Conservation (phyloP, 2,113 vertebrate genomes). For the Cyphomyrus discorhynchus region DNA sequence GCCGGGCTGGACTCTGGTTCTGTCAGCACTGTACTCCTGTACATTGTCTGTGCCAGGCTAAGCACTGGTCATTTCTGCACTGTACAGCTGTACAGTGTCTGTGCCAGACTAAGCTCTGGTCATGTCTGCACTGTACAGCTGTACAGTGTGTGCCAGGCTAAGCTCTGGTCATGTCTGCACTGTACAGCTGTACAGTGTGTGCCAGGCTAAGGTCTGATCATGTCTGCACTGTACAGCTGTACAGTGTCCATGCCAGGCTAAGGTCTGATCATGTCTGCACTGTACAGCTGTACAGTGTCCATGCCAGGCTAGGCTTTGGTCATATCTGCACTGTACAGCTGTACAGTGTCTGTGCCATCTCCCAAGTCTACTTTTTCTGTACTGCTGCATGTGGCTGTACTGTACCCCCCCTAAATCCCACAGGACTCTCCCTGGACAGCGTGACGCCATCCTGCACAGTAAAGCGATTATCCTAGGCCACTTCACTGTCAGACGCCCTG, state of each 20-base stretch:
- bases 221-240: not conserved
- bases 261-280: not conserved
- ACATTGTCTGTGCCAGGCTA: no score
- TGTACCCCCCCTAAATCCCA: not conserved
- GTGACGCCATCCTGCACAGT: not conserved
- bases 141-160: not conserved
- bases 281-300: not conserved
- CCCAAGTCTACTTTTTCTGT: not conserved
- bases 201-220: not conserved
- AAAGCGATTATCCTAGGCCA: not conserved
- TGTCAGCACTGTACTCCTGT: not conserved
- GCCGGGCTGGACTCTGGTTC: not conserved
- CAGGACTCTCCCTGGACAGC: not conserved
- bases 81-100: not conserved
- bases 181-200: not conserved
- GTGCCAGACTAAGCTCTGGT: not conserved
- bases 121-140: not conserved
- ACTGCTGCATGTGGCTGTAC: not conserved
- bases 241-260: not conserved
- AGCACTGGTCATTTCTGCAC: not conserved
- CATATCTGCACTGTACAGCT: not conserved
- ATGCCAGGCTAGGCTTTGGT: not conserved
- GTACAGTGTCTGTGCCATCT: not conserved
- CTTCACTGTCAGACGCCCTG: not conserved
- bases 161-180: not conserved